phyloP scores from a whole-genome alignment of 2,797 vertebrate genomes.

The Nannoperca australis region DNA sequence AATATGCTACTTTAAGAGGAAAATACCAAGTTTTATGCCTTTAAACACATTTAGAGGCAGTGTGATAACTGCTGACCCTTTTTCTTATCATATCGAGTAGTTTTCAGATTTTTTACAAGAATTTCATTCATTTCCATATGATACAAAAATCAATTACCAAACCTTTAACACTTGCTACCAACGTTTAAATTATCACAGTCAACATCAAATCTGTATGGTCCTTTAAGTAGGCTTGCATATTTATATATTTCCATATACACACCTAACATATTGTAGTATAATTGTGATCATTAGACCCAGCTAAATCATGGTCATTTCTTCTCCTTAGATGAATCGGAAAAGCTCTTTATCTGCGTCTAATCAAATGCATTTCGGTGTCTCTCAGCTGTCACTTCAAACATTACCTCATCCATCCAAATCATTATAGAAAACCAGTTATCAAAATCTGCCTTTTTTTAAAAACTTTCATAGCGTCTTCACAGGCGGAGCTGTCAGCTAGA shows the following conservation, averaged over 20 bases:
- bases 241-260: neutral
- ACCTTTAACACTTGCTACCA: neutral
- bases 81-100: neutral
- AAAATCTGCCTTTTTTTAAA: slow-evolving; percentile 6
- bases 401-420: slow-evolving; percentile 43
- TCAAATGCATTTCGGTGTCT: neutral
- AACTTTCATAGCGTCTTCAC: slow-evolving; percentile 17
- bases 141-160: neutral
- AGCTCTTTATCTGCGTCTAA: neutral
- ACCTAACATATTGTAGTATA: neutral
- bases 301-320: too few relatives aligned
- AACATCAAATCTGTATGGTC: neutral
- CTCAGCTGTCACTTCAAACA: slow-evolving; percentile 49
- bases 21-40: neutral
- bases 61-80: neutral
- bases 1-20: neutral
- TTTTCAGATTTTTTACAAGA: neutral
- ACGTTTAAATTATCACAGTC: neutral
- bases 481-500: slow-evolving; percentile 28
- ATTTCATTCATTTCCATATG: neutral
- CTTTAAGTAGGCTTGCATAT: neutral
- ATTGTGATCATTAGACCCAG: neutral
- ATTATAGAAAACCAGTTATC: slow-evolving; percentile 12
- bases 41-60: neutral
- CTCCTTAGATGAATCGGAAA: neutral